Percentiles rank a stretch among this genome's conserved stretches.
Conservation (phyloP, 2,797 vertebrate genomes). For the Sus cebifrons region DNA sequence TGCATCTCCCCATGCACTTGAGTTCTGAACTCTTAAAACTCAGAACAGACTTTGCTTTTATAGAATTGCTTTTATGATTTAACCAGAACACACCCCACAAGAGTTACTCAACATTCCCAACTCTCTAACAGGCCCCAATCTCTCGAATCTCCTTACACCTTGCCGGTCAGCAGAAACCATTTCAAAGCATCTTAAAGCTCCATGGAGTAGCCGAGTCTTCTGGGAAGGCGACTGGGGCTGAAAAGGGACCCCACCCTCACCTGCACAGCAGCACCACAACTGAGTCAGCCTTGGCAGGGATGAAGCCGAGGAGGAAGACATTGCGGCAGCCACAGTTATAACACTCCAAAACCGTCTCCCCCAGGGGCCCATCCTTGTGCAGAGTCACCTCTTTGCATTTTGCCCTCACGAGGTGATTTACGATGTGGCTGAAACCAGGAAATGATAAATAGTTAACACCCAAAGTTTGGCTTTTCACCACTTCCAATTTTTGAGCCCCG, state of each 20-base stretch:
- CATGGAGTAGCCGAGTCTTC: not conserved
- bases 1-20: not conserved
- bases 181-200: not conserved
- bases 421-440: conserved; percentile 95
- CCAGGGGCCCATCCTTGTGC: conserved; percentile 98
- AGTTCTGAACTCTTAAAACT: conserved; percentile 60
- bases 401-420: conserved; percentile 98
- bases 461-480: conserved; percentile 64
- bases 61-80: conserved; percentile 13
- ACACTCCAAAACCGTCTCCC: conserved; percentile 98
- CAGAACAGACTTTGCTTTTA: conserved; percentile 42
- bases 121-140: not conserved
- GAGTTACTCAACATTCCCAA: not conserved
- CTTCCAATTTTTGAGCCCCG: conserved; percentile 30
- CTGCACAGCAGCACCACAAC: conserved; percentile 99
- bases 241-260: conserved; percentile 86
- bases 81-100: not conserved
- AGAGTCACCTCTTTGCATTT: conserved; percentile 99
- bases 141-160: not conserved
- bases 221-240: no score
- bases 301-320: conserved; percentile 98
- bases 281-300: conserved; percentile 98
- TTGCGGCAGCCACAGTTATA: conserved; percentile 99
- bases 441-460: conserved; percentile 76
- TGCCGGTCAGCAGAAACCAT: not conserved